Conservation (phyloP, 2,888 invertebrate species). For the Steinernema carpocapsae region DNA sequence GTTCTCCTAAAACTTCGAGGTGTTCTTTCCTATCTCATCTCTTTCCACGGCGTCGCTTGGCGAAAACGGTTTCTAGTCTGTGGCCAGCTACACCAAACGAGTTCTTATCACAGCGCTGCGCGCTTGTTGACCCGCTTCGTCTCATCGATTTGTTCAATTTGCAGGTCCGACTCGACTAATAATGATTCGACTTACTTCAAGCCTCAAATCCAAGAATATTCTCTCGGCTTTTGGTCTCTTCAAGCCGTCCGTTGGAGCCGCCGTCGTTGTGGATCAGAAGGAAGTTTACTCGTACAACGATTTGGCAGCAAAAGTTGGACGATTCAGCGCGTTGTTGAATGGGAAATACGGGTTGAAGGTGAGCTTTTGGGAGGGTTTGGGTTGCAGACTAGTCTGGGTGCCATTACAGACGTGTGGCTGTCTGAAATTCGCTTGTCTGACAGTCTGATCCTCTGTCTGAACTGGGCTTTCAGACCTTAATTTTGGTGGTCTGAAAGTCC, state of each 20-base stretch:
- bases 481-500: no score
- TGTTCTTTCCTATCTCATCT: no score
- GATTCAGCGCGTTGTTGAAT: constrained; percentile 5
- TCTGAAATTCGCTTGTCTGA: no score
- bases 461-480: neutral
- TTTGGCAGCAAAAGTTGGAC: constrained; percentile 11
- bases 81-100: no score
- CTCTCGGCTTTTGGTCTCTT: neutral
- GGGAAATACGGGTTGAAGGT: constrained; percentile 27
- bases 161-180: neutral
- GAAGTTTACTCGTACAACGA: constrained; percentile 22
- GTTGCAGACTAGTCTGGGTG: no score
- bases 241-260: neutral
- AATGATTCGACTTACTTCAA: neutral
- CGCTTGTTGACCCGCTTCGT: neutral
- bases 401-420: no score
- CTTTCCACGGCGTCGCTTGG: no score
- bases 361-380: neutral
- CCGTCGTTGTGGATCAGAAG: constrained; percentile 18
- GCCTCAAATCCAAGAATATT: neutral
- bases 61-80: no score
- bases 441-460: no score
- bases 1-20: no score
- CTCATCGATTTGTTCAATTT: neutral
- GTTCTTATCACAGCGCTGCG: neutral